Base-by-base conservation (phyloP, 2,888 invertebrate species). In the Phalera bucephala region DNA sequence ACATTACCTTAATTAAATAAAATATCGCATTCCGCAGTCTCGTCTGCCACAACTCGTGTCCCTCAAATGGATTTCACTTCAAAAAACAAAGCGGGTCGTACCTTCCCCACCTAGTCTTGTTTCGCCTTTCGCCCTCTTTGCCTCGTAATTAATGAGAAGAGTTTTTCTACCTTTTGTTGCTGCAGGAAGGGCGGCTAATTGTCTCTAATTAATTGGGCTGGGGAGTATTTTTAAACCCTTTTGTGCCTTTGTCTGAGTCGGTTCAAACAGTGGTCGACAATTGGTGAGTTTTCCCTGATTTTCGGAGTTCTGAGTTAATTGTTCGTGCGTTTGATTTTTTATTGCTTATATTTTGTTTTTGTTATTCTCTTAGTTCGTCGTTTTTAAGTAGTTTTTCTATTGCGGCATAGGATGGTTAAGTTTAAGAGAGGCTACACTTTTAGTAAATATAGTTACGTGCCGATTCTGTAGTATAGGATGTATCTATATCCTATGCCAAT, bases 91-190 rank as follows among this genome's bases (percentile, higher is more conserved):
- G 72, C 67, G 59, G 58, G 66, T 54, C 51, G 56, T 65, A 65
- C 71, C 71, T 63, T 59, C 60, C 56, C 47, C 21, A 7, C 21
- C 13, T 14, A 30, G 33, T 34, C 31, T 33, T 25, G 57, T 66
- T 57, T 64, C 56, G 52, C 54, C 42, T 49, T 40, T 55, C 58
- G 48, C 55, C 50, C 68, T 72, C 64, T 64, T 62, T 58, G 52
- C 57, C 59, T 49, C 66, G 69, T 84, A 84, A 86, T 87, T 86
- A 86, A 86, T 85, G 80, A 78, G 75, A 59, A 64, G 82, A 85
- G 80, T 86, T 87, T 86, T 86, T 85, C 81, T 75, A 84, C 85
- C 87, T 85, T 86, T 86, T 85, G 86, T 85, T 80, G 71, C 69
- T 58, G 59, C 64, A 62, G 78, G 77, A 80, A 82, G 84, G 85